Base-by-base conservation (phyloP, 1,140 invertebrate species). In the Pararge aegeria region DNA sequence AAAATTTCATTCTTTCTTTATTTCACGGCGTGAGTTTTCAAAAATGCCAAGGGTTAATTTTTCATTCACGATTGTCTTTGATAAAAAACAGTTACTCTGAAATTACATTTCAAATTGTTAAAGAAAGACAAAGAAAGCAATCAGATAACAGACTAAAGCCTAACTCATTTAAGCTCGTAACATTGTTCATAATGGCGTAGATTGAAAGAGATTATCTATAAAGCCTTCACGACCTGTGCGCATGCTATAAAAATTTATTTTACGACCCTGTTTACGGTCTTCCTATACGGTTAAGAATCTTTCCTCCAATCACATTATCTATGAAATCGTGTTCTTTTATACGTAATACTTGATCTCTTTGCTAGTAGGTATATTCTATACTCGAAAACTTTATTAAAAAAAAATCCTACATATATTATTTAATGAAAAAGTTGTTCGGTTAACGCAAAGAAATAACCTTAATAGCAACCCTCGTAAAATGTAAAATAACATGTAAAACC, bases 121-220 rank as follows among this genome's bases (percentile, higher is more conserved):
- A 34, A 34, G 9, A 6, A 34, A 34, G 4, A 34, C 10, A 34
- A 12, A 12, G 24, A 24, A 24, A 24, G 24, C 24, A 34, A 10
- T 12, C 30, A 34, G 30, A 12, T 34, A 34, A 10, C 7, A 34
- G 12, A 34, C 9, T 27, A 34, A n/a, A 27, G 21, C 21, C 13
- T 20, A 24, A 34, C 30, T 34, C 30, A 34, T 34, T 12, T 12
- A 34, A 7, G 30, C 30, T 12, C 30, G 30, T 34, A 52, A 52
- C 21, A 52, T 34, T 52, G 30, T 34, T 52, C 27, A 52, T 34
- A 52, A 34, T 19, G 30, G 21, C 49, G 49, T 46, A 55, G 42
- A 61, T 61, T 61, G 58, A 61, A 61, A 54, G 52, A 54, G 51
- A 61, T 61, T 29, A 29, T 48, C 58, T 48, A 61, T 61, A 61